Base-by-base conservation (phyloP, 2,888 invertebrate genomes). In the Cosmia pyralina region DNA sequence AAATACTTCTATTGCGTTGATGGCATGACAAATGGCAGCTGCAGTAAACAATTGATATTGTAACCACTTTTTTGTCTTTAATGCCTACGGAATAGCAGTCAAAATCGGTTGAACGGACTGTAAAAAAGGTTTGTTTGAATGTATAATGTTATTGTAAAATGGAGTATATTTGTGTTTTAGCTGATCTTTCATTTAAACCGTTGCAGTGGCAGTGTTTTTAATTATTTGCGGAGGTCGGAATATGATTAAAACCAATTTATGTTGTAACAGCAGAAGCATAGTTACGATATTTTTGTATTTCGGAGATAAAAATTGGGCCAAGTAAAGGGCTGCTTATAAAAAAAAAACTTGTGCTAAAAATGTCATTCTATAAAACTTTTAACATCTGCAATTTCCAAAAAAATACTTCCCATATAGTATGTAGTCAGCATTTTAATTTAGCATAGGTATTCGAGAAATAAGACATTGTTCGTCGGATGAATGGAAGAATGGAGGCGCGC, bases 381-480 rank as follows among this genome's bases (percentile, higher is more conserved):
- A 15, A 58, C 15, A 52, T 15, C 2, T 44, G n/a, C 10, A 58
- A 78, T 72, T 46, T 58, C 41, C 8, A 28, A 19, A 69, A 75
- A 69, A 72, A 68, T 58, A 48, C 22, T 69, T 34, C 52, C 59
- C 52, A 5, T 41, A 38, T 28, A 63, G 48, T 58, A 52, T 67
- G 57, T 70, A 72, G 63, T 79, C 52, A 67, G 63, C 46, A 68
- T 84, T 87, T 88, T 88, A 88, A 89, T 88, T 88, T 85, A 83
- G 82, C 79, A 82, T 79, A 38, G 2, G 4, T 38, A 83, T 84
- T 77, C 84, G 76, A 80, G 77, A 88, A 90, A 89, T 89, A 90
- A 89, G 87, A 91, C 88, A 89, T 90, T 91, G 90, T 90, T 88
- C 85, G 84, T 72, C 62, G 81, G 69, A 69, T 89, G 89, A 91